These are phyloP conservation scores for Cygnus atratus DNA, from an alignment of 2,113 vertebrate species.

Conservation along the genomic window DNA sequence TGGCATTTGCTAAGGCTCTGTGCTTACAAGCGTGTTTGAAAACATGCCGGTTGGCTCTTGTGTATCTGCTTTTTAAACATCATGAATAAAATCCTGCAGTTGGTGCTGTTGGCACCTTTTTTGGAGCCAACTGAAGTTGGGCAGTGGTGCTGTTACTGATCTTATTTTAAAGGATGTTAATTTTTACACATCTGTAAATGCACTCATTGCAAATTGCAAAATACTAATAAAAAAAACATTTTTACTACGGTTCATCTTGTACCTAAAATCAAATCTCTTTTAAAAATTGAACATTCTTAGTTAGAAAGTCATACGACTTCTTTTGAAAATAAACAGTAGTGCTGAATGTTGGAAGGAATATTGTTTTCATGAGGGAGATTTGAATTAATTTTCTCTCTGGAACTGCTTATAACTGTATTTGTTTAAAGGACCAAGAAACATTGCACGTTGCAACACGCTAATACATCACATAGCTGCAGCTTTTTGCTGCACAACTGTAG, in stretches of 20 bases:
- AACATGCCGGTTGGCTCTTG: not conserved
- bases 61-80: not conserved
- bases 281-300: not conserved
- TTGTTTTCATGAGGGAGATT: not conserved
- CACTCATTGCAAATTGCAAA: not conserved
- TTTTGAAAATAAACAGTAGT: not conserved
- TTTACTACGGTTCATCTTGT: not conserved
- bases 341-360: not conserved
- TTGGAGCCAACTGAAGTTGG: too few species aligned
- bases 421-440: not conserved
- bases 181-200: not conserved
- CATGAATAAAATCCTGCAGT: too few species aligned
- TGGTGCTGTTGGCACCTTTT: not conserved
- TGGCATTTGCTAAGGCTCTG: not conserved
- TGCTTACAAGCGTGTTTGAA: rapidly evolving
- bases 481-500: not conserved
- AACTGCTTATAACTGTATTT: not conserved
- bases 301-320: not conserved
- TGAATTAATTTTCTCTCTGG: not conserved
- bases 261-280: not conserved
- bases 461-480: not conserved
- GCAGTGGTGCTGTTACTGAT: not conserved
- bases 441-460: not conserved
- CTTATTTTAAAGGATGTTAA: not conserved
- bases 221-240: not conserved